Evolutionary conservation across 2,888 invertebrate species (phyloP).

Genomic region (Copidosoma aretas): DNA sequence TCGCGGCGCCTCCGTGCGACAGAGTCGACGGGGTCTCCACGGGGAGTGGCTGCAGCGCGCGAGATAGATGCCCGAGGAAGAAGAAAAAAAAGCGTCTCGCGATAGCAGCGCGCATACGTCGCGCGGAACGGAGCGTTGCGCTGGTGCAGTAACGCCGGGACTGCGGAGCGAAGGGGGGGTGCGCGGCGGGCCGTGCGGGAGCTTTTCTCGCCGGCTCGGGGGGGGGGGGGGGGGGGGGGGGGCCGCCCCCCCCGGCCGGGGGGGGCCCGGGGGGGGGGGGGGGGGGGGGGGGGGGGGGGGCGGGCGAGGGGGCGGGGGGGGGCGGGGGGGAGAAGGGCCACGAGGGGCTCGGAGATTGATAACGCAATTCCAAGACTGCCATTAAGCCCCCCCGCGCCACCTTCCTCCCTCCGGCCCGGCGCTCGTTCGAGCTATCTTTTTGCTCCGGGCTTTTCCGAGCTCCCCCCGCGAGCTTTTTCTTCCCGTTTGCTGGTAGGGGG

Average conservation of each 20-base stretch:
- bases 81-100: constrained; percentile 40
- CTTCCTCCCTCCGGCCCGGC: constrained; percentile 39
- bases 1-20: too few relatives aligned
- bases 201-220: constrained; percentile 44
- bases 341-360: constrained; percentile 61
- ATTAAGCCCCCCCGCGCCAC: constrained; percentile 55
- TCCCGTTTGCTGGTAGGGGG: constrained; percentile 25
- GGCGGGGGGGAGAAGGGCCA: constrained; percentile 35
- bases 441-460: constrained; percentile 47
- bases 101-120: constrained; percentile 50
- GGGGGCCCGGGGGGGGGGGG: constrained; percentile 63
- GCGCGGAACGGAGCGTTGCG: constrained; percentile 49
- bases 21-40: too few relatives aligned
- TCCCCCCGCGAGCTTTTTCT: constrained; percentile 46
- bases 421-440: constrained; percentile 57
- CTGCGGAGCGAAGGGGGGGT: constrained; percentile 37
- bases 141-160: constrained; percentile 35
- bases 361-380: constrained; percentile 63
- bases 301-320: constrained; percentile 46
- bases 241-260: constrained; percentile 40
- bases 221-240: constrained; percentile 42
- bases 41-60: background rate
- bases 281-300: constrained; percentile 67
- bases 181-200: constrained; percentile 45
- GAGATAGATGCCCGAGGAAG: constrained; percentile 11